Base-by-base conservation (phyloP, 37 sponge, comb jelly and placozoan species). In the Lycopodina hypogea region DNA sequence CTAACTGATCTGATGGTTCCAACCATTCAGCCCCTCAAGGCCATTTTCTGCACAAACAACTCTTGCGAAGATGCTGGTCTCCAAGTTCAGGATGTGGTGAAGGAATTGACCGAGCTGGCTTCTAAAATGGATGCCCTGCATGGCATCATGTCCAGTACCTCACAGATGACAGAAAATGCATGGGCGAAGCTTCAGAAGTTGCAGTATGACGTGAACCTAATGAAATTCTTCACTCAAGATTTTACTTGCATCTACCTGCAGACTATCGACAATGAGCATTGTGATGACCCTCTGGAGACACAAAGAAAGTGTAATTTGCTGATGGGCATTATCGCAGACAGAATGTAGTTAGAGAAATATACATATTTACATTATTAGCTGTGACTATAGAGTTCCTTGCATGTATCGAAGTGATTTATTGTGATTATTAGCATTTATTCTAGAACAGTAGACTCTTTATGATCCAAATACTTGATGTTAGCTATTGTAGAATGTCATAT, bases 201-300 rank as follows among this genome's bases (percentile, higher is more conserved):
- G 0, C n/a, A 30, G 7, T 87, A 87, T 60, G 42, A 91, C 36
- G 66, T 64, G 7, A 53, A 34, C 18, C 78, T 91, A n/a, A 87
- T 83, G 64, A 84, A 87, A 71, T 91, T 81, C 42, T 87, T 91
- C 52, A 57, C 79, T 72, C 78, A 79, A 40, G 92, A 91, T 45
- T 69, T 48, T 61, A 68, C 78, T 0, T 72, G 84, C 19, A 59
- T 59, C 64, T 72, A 84, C 50, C 56, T 91, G 41, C 88, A 80
- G 45, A 50, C 75, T 21, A 83, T 91, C 57, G 12, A 59, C 60
- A 75, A 74, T 29, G 71, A 76, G 4, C 74, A 42, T 18, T 7
- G 45, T 36, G 88, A 91, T 18, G 77, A 81, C 45, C 75, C 79
- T 24, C 18, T 60, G 2, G 84, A 91, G 48, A 83, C 88, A 26